Evolutionary conservation across 2,113 vertebrate species (phyloP).

Genomic region (Paradisaea rubra): DNA sequence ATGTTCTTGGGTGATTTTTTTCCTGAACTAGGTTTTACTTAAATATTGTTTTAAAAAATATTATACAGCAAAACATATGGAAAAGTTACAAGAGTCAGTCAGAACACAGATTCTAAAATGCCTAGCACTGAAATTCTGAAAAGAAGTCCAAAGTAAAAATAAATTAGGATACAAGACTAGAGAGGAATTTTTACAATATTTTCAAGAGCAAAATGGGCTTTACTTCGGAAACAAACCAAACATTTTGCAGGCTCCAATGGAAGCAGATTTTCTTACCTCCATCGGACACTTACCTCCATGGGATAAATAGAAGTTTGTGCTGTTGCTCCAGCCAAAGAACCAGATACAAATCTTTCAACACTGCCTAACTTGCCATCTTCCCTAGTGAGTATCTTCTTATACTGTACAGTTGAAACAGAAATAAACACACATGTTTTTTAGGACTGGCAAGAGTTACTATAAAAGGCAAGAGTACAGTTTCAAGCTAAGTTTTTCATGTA

Average conservation of each 20-base stretch:
- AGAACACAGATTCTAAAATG: background rate
- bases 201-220: background rate
- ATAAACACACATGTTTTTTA: background rate
- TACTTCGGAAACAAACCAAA: background rate
- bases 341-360: conserved; percentile 86
- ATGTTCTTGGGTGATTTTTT: background rate
- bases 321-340: conserved; percentile 91
- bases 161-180: background rate
- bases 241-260: background rate
- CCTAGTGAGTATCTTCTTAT: conserved; percentile 84
- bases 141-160: background rate
- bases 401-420: conserved; percentile 69
- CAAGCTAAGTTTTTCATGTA: background rate
- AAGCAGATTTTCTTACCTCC: background rate
- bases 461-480: background rate
- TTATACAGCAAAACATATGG: background rate
- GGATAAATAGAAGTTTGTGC: conserved; percentile 95
- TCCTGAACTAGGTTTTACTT: background rate
- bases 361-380: conserved; percentile 83
- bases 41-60: background rate
- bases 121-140: background rate
- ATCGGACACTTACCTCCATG: conserved; percentile 83
- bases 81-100: background rate
- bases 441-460: background rate
- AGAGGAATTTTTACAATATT: background rate